A percentile compares a stretch with the other conserved stretches of the same genome.
Evolutionary conservation across 2,113 vertebrate genomes (phyloP).

Genomic region (Toxotes chatareus): DNA sequence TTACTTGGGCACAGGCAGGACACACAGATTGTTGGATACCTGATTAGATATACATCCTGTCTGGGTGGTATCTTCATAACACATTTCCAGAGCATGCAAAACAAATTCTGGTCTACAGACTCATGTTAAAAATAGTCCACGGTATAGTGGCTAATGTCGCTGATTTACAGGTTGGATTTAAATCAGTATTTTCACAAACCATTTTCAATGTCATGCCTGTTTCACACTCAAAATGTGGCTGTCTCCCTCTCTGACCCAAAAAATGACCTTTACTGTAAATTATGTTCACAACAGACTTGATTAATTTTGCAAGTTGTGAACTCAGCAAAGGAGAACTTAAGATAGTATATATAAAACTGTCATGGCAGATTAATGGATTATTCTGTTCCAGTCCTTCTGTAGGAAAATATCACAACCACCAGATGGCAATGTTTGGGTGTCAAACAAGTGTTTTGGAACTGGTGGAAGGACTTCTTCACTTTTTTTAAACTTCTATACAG

Average conservation of each 20-base stretch:
- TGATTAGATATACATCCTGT: neutral
- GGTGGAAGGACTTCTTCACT: neutral
- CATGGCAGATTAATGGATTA: neutral
- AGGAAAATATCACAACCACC: conserved; percentile 14
- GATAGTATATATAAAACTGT: neutral
- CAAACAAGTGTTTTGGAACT: neutral
- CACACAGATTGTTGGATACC: neutral
- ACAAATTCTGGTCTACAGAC: neutral
- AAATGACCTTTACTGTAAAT: neutral
- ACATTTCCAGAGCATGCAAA: neutral
- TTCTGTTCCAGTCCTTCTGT: neutral
- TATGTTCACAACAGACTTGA: neutral
- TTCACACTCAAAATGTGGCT: neutral
- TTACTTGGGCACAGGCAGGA: too few species aligned
- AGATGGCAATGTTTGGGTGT: conserved; percentile 42
- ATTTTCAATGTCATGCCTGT: too few species aligned
- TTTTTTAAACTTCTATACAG: neutral
- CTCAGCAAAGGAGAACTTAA: neutral
- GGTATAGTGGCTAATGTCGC: too few species aligned
- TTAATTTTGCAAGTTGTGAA: neutral
- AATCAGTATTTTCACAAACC: too few species aligned
- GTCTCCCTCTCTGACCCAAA: neutral
- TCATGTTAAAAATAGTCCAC: neutral
- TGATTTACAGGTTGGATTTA: too few species aligned
- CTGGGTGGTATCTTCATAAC: neutral